phyloP scores from a whole-genome alignment of 1,140 invertebrate genomes.

The Meteorus sp. region DNA sequence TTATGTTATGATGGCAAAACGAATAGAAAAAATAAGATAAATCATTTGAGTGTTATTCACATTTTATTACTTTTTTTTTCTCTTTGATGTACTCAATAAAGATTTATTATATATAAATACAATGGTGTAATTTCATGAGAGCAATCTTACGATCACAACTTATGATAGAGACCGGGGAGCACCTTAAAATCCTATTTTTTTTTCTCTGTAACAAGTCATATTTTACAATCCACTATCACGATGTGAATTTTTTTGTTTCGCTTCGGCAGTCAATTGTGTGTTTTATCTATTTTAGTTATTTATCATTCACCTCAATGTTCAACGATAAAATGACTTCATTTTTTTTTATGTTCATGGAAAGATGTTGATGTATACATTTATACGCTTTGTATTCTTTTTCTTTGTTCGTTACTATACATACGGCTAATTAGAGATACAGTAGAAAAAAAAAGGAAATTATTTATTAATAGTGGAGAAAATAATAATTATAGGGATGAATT shows the following conservation, averaged over 20 bases:
- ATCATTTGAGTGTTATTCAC: neutral
- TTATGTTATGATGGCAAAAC: too few species aligned
- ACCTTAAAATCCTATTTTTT: conserved; percentile 20
- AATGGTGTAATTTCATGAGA: conserved; percentile 5
- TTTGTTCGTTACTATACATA: neutral
- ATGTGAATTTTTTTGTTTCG: neutral
- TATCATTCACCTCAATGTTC: conserved; percentile 1
- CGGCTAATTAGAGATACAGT: neutral
- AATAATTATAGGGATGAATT: neutral
- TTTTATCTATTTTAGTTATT: neutral
- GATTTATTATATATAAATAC: conserved; percentile 21
- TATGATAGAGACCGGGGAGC: conserved; percentile 23
- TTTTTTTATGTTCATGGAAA: too few species aligned
- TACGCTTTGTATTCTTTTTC: too few species aligned
- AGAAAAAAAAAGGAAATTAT: conserved; percentile 7
- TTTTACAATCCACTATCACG: conserved; percentile 19
- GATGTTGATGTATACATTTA: too few species aligned
- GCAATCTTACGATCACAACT: conserved; percentile 13
- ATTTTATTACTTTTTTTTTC: neutral
- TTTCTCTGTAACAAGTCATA: conserved; percentile 11
- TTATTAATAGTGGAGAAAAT: neutral
- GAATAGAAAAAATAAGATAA: conserved; percentile 14
- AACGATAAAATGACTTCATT: too few species aligned
- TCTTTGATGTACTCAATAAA: conserved; percentile 14
- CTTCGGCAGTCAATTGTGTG: conserved; percentile 16